Base-by-base conservation (phyloP, 1,140 invertebrate species). In the Drosophila gunungcola region DNA sequence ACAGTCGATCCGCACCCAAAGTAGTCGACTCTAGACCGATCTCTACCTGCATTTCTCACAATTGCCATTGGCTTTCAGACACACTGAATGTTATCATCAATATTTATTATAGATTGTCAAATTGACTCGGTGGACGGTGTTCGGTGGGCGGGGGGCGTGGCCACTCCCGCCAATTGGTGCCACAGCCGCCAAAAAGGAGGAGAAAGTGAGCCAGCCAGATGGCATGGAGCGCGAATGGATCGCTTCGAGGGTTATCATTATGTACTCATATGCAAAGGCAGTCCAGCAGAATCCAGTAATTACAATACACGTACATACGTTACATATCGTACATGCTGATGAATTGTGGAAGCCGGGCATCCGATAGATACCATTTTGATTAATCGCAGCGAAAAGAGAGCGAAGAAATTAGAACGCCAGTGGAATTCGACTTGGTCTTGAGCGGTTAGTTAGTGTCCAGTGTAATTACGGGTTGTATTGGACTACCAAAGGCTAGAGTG, bases 171-270 rank as follows among this genome's bases (percentile, higher is more conserved):
- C 29, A 32, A 32, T 32, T 32, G 29, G 29, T 32, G 6, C 29
- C 32, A 16, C 7, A 43, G 16, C 36, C 36, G 39, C 36, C 36
- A 27, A 25, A 48, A 25, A 65, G 58, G 39, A 45, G 61, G 70
- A 72, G 76, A 84, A 84, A 84, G 80, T 84, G 62, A 21, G 21
- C 25, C 52, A 65, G 55, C 32, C 52, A 65, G 55, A 29, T 78
- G 52, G 53, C 21, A 45, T 45, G 32, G 48, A 51, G 27, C n/a
- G 29, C 46, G 48, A 51, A 16, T 51, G 48, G 48, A 51, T 51
- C 48, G 39, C 63, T 46, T 25, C 52, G 45, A 81, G 78, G 68
- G 63, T 81, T 86, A 78, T 85, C 78, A 86, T 85, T 78, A 74
- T 63, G 36, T 57, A 43, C 53, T 53, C 72, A 67, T 62, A 63